Percentiles rank a stretch among this genome's conserved stretches.
phyloP scores from a whole-genome alignment of 92 coral and sea anemone species.

The Nematostella vectensis region DNA sequence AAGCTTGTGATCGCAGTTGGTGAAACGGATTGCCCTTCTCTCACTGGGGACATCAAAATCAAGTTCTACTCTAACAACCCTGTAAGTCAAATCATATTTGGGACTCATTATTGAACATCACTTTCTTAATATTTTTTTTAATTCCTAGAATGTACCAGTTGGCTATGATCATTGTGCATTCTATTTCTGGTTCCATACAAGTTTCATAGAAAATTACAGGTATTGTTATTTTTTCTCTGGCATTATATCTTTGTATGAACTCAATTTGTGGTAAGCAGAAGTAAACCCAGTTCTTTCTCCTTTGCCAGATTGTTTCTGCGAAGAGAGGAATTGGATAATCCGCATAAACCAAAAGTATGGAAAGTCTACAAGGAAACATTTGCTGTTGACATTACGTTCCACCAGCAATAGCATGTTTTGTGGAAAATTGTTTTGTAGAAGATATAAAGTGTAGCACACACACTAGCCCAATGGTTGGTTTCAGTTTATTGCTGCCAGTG shows the following conservation, averaged over 20 bases:
- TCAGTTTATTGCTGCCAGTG: too few relatives aligned
- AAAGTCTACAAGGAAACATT: slow-evolving; percentile 72
- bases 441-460: too few relatives aligned
- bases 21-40: slow-evolving; percentile 56
- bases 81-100: slow-evolving; percentile 29
- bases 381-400: slow-evolving; percentile 71
- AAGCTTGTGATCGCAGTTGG: slow-evolving; percentile 63
- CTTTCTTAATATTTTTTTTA: background rate
- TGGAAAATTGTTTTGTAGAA: too few relatives aligned
- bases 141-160: slow-evolving; percentile 70
- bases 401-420: background rate
- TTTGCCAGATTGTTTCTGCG: slow-evolving; percentile 62
- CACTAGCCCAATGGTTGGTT: too few relatives aligned
- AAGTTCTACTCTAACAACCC: slow-evolving; percentile 78
- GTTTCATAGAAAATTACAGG: slow-evolving; percentile 88
- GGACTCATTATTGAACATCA: background rate
- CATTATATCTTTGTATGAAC: background rate
- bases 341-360: slow-evolving; percentile 93
- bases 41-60: slow-evolving; percentile 88
- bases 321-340: slow-evolving; percentile 86
- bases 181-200: slow-evolving; percentile 96
- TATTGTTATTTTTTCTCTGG: too few relatives aligned
- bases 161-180: slow-evolving; percentile 91
- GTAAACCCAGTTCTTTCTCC: too few relatives aligned
- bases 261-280: background rate